phyloP scores from a whole-genome alignment of 2,888 invertebrate genomes.

The Eupithecia exiguata region DNA sequence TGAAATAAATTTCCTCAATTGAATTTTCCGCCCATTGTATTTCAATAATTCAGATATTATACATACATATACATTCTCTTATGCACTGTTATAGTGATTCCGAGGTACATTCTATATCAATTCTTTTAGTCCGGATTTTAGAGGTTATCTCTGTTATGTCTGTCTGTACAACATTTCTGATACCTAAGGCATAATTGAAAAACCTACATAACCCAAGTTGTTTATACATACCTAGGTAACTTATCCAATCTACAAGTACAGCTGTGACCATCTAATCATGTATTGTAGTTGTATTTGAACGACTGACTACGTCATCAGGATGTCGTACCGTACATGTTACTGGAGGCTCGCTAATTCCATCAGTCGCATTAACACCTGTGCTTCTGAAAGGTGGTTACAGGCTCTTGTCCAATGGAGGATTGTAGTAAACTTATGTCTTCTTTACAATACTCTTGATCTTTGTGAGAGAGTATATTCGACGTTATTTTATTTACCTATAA shows the following conservation, averaged over 20 bases:
- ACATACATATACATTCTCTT: not conserved
- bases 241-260: constrained; percentile 1
- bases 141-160: not conserved
- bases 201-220: not conserved
- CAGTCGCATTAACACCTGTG: constrained; percentile 43
- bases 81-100: not conserved
- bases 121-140: not conserved
- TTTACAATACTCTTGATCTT: not conserved
- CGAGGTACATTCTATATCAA: not conserved
- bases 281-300: constrained; percentile 23
- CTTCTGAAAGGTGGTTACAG: constrained; percentile 19
- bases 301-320: constrained; percentile 22
- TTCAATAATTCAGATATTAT: not conserved
- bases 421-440: not conserved
- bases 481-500: too few relatives aligned
- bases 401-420: not conserved
- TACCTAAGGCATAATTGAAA: not conserved
- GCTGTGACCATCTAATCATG: not conserved
- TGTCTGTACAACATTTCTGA: not conserved
- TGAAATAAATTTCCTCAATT: not conserved
- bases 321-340: constrained; percentile 29
- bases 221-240: not conserved
- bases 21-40: constrained; percentile 5
- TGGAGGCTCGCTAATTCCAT: constrained; percentile 65
- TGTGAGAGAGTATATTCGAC: not conserved